Conservation (phyloP, 2,113 vertebrate species). For the Forbesichthys papilliferus region DNA sequence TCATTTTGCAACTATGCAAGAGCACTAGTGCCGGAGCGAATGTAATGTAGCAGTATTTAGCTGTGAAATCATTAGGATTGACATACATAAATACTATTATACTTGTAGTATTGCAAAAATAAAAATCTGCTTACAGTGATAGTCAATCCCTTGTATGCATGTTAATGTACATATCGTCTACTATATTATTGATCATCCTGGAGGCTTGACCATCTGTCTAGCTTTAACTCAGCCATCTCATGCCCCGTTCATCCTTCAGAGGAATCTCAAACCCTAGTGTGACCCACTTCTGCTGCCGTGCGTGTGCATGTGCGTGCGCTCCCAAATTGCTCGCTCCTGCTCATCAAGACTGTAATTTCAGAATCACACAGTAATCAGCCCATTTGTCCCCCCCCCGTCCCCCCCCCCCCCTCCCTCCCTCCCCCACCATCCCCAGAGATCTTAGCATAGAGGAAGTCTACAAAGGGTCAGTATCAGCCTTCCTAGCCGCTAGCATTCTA, state of each 20-base stretch:
- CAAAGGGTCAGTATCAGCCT: constrained; percentile 69
- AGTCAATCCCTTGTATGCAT: not conserved
- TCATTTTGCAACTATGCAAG: not conserved
- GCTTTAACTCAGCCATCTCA: constrained; percentile 23
- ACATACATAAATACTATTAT: not conserved
- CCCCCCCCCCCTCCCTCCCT: too few relatives aligned
- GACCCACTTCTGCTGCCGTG: constrained; percentile 60
- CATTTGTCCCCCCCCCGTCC: too few relatives aligned
- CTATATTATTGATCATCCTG: constrained; percentile 7
- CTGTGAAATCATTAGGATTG: not conserved
- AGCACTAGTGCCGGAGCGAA: not conserved
- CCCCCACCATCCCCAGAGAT: constrained; percentile 59
- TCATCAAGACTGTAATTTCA: constrained; percentile 78
- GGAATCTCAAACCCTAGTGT: constrained; percentile 34
- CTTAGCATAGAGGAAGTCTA: constrained; percentile 65
- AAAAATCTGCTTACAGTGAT: not conserved
- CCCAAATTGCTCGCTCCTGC: constrained; percentile 56
- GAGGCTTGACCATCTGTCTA: constrained; percentile 11
- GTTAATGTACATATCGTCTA: constrained; percentile 10
- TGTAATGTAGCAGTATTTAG: not conserved
- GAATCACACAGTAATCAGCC: constrained; percentile 74
- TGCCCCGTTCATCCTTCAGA: constrained; percentile 17
- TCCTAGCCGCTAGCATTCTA: constrained; percentile 54
- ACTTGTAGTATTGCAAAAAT: not conserved
- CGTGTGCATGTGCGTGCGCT: constrained; percentile 2